Percentiles rank a stretch among this genome's conserved stretches.
Evolutionary conservation across 2,797 vertebrate genomes (phyloP).

Genomic region (Peromyscus melanophrys): DNA sequence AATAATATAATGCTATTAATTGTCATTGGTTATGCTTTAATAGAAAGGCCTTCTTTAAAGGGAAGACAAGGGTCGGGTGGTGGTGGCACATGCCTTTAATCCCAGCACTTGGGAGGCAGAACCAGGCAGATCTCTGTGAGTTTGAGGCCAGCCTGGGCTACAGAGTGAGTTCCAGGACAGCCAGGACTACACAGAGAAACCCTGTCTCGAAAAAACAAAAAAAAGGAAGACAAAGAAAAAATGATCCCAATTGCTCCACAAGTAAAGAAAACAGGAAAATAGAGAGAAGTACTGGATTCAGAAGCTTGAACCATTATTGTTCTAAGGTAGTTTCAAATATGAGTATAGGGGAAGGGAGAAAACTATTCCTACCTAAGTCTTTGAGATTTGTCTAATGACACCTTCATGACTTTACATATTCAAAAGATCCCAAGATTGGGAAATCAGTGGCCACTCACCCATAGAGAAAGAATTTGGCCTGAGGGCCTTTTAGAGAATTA

Average conservation of each 20-base stretch:
- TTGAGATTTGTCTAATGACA: constrained; percentile 34
- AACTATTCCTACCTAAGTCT: constrained; percentile 34
- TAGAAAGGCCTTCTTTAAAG: constrained; percentile 39
- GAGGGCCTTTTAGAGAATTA: constrained; percentile 41
- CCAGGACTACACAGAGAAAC: too few species aligned
- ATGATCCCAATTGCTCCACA: constrained; percentile 18
- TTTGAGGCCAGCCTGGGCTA: too few species aligned
- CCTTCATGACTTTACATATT: constrained; percentile 39
- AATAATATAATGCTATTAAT: neutral
- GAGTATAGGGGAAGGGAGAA: neutral
- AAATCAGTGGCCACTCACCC: neutral
- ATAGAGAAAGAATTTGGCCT: constrained; percentile 51
- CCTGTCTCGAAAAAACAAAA: too few species aligned
- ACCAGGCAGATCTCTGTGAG: too few species aligned
- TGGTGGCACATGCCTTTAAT: too few species aligned
- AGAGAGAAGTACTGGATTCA: neutral
- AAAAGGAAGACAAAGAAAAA: constrained; percentile 15
- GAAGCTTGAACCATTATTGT: neutral
- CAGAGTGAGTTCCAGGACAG: too few species aligned
- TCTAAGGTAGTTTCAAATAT: neutral
- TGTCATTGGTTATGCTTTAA: constrained; percentile 18
- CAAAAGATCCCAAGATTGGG: constrained; percentile 33
- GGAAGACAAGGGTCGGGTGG: neutral
- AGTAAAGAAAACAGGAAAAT: neutral
- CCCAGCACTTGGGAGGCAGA: too few species aligned